Evolutionary conservation across 2,888 invertebrate species (phyloP), one percentile per base, ranked within the genome.

Genomic region (Achlya flavicornis): DNA sequence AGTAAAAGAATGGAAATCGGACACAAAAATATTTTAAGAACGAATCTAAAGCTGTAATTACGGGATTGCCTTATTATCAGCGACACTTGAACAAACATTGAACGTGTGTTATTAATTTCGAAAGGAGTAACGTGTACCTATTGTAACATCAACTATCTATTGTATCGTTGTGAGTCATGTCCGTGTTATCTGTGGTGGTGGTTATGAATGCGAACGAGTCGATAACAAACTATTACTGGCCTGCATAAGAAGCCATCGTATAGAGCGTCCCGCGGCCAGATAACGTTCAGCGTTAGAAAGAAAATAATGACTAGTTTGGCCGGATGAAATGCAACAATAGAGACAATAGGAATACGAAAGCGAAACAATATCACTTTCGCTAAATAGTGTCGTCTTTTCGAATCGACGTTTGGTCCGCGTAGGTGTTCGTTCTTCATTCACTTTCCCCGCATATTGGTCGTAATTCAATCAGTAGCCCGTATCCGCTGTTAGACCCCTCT

Each of bases 401-500:
- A 53, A 53, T 53, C 16, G 70, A 66, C 64, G 64, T 33, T 41
- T 41, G 41, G 41, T 43, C 48, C 58, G 63, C 61, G 66, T 69
- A 65, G 70, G 63, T 72, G 68, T 66, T 69, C 66, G 61, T 41
- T 62, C 69, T 38, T 69, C 64, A 64, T 70, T 68, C 66, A 68
- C 77, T 80, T 83, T 79, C 81, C 41, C 77, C 80, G 71, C 78
- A 80, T 76, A 41, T 60, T 70, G 68, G 67, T 72, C 70, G 79
- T 88, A 87, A 88, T 91, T 90, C 80, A 91, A 91, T 90, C 86
- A 88, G 81, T 71, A 72, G 78, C 89, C 90, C 90, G 89, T 90
- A 90, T 91, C 88, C 86, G 82, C 76, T 78, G 70, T 67, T 66
- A 74, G 74, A 77, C 79, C 84, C 85, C 82, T 79, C 76, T 78